Evolutionary conservation across 2,113 vertebrate genomes (phyloP).

Genomic region (Serilophus lunatus): DNA sequence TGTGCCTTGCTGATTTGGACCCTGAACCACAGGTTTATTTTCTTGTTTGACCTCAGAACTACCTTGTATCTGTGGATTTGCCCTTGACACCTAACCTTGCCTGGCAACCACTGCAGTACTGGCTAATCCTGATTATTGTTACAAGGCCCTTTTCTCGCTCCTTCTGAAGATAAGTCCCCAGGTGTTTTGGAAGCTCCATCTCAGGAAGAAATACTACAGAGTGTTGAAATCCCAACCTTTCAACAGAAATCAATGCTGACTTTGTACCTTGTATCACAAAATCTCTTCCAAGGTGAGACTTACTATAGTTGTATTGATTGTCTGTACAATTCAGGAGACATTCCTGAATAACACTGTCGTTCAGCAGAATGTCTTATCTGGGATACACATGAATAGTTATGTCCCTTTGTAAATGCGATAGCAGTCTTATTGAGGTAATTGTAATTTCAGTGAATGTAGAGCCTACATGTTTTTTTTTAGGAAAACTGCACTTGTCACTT

Average conservation of each 20-base stretch:
- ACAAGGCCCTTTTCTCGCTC: background rate
- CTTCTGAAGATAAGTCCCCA: background rate
- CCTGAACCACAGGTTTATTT: background rate
- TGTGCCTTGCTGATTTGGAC: background rate
- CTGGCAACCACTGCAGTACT: background rate
- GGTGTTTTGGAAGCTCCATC: background rate
- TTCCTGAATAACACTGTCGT: background rate
- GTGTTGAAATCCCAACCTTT: background rate
- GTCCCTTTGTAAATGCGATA: background rate
- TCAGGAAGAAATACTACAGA: background rate
- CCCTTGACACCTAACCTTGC: background rate
- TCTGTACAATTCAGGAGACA: background rate
- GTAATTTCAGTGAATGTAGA: background rate
- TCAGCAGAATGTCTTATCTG: background rate
- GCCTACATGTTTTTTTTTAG: background rate
- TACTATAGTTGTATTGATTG: slow-evolving; percentile 7
- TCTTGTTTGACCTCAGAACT: background rate
- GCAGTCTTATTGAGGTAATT: background rate
- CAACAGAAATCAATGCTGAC: background rate
- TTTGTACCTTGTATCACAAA: background rate
- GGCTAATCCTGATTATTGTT: background rate
- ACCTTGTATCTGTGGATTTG: background rate
- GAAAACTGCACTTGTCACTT: background rate
- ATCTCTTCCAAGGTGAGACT: background rate
- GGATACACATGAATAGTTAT: background rate